Percentiles rank a stretch among this genome's conserved stretches.
phyloP scores from a whole-genome alignment of 2,113 vertebrate genomes.

The Nannobrachium achirus region DNA sequence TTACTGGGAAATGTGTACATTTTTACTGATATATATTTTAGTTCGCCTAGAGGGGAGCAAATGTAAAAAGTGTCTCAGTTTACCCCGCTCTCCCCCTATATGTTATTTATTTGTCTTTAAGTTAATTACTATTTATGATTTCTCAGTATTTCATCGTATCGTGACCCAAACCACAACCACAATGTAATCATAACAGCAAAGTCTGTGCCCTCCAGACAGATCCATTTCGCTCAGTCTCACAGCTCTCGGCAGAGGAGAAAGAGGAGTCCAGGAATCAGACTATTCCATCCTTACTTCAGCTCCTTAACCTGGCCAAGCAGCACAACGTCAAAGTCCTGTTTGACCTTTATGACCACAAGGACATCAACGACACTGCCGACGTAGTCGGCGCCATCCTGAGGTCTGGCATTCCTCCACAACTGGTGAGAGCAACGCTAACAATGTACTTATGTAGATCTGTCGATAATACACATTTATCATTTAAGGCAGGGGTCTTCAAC shows the following conservation, averaged over 20 bases:
- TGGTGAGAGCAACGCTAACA: constrained; percentile 72
- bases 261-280: constrained; percentile 69
- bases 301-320: constrained; percentile 72
- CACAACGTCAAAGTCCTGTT: constrained; percentile 87
- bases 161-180: not conserved
- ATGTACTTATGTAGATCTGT: too few species aligned
- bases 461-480: too few species aligned
- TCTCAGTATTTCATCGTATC: not conserved
- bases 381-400: constrained; percentile 72
- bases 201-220: constrained; percentile 73
- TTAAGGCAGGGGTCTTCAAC: too few species aligned
- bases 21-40: too few species aligned
- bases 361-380: constrained; percentile 71
- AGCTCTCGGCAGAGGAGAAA: constrained; percentile 74
- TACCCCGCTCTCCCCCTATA: too few species aligned
- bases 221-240: constrained; percentile 80
- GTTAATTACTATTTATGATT: not conserved
- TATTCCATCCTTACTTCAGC: constrained; percentile 78
- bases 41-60: too few species aligned
- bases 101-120: too few species aligned
- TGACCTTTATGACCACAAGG: constrained; percentile 82
- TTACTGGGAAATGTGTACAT: too few species aligned
- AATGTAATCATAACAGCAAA: not conserved
- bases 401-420: constrained; percentile 71
- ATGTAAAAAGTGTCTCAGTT: too few species aligned